phyloP scores from a whole-genome alignment of 2,888 invertebrate genomes.

The Diogma glabrata region DNA sequence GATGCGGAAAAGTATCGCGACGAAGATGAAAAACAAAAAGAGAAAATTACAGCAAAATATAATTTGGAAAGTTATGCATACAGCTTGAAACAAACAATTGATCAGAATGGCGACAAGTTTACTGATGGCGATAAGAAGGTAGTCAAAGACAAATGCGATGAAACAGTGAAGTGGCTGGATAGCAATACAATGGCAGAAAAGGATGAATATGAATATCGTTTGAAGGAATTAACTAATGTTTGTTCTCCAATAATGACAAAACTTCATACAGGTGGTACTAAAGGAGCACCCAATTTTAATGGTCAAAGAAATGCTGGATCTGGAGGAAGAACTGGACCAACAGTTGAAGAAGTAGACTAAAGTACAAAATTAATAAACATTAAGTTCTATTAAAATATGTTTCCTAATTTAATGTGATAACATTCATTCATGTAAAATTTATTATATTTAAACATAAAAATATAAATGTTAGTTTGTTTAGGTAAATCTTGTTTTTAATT shows the following conservation, averaged over 20 bases:
- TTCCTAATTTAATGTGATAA: no score
- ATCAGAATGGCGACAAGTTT: slow-evolving; percentile 52
- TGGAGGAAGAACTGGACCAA: slow-evolving; percentile 39
- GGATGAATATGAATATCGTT: slow-evolving; percentile 42
- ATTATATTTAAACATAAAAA: no score
- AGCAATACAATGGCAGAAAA: slow-evolving; percentile 62
- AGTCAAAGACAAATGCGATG: slow-evolving; percentile 47
- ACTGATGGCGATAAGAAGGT: slow-evolving; percentile 57
- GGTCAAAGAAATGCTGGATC: slow-evolving; percentile 50
- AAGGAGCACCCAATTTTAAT: slow-evolving; percentile 12
- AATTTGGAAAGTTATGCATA: slow-evolving; percentile 57
- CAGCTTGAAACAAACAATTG: slow-evolving; percentile 54
- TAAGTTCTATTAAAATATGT: no score
- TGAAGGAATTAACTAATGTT: slow-evolving; percentile 56
- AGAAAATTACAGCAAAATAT: slow-evolving; percentile 53
- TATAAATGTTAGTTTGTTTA: no score
- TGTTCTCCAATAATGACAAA: slow-evolving; percentile 67
- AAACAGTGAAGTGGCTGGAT: slow-evolving; percentile 62
- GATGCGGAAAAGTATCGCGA: slow-evolving; percentile 58
- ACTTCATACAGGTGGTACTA: slow-evolving; percentile 53
- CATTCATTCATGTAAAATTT: no score
- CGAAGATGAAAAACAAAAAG: slow-evolving; percentile 54
- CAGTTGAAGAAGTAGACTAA: slow-evolving; percentile 7
- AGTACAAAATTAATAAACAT: background rate
- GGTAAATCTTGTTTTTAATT: no score